Base-by-base conservation (phyloP, 1,140 invertebrate genomes). In the Drosophila arawakana region DNA sequence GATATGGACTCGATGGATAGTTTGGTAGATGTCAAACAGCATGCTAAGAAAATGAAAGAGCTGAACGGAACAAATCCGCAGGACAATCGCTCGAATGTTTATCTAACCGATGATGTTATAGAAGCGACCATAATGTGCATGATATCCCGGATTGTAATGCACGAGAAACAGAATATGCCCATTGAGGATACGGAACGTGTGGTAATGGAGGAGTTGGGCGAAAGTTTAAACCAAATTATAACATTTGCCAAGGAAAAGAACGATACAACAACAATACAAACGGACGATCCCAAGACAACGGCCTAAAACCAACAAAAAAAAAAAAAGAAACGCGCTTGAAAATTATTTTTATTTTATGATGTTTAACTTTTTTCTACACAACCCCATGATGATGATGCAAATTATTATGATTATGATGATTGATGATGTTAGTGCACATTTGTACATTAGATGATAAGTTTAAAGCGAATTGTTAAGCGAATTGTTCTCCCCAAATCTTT, bases 51-150 rank as follows among this genome's bases (percentile, higher is more conserved):
- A 57, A 15, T 30, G 3, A 70, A 73, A 18, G 52, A 72, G 11
- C 34, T 37, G 0, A 68, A 39, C 7, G 72, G 76, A 11, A 69
- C 76, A 46, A 21, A 79, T 5, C 1, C 47, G 15, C 54, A 61
- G 7, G 76, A 75, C 3, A 59, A 79, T 21, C 77, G 80, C 10
- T 68, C 84, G 2, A 84, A 89, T 91, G 97, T 95, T 78, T 97
- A 97, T 92, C 95, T 99, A 83, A 98, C 97, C 3, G 94, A 96
- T 37, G 98, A 98, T 92, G 97, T 99, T 2, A 96, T 99, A 3
- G 98, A 99, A 92, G 98, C 98, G 34, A 98, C 98, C 2, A 97
- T 97, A 90, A 96, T 98, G 81, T 99, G 98, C 93, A 94, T 99
- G 80, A 93, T 99, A 79, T 97, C 98, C 2, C 96, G 98, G 91